Evolutionary conservation across 2,113 vertebrate species (phyloP), one percentile per base, ranked within the genome.

Genomic region (Bos javanicus): DNA sequence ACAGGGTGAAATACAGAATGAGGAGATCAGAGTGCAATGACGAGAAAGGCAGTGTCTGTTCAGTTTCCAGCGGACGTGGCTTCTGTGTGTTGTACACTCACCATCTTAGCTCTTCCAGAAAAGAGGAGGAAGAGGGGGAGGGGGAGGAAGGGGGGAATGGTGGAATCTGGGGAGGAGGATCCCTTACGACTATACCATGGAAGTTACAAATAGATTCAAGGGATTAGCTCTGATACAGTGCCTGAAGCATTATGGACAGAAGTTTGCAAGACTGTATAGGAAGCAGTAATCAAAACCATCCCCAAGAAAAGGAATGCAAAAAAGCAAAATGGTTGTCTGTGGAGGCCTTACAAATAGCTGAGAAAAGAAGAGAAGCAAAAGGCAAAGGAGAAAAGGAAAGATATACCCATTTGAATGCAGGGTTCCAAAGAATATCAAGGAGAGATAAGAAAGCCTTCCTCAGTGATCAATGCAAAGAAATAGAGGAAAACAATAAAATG

Each of bases 41-140:
- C 13, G 1, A 39, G 48, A 78, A 36, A 54, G 4, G 85, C 28
- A 21, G 52, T 0, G 16, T 82, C 36, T 36, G 5, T 23, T 19
- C 19, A 56, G 4, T 2, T 52, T 43, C 48, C 15, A 19, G 3
- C 0, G 1, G 17, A 21, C 1, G 17, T 9, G 8, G 33, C 56
- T 39, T 48, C 64, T 50, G 4, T 25, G 1, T 39, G 67, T 7
- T 21, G 8, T 13, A 21, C 5, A 26, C 5, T n/a, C 43, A 54
- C 9, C 21, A 48, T n/a, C 17, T 43, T 43, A 4, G 33, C 36
- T 62, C 23, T 36, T 57, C 39, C 56, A 46, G 59, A 46, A 64
- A 56, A 57, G 10, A 10, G n/a, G 12, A 23, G 3, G 19, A 56
- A 57, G 19, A 71, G 1, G 50, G 13, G 59, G 21, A 59, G 23